phyloP scores from a whole-genome alignment of 2,113 vertebrate genomes.

The Corvus hawaiiensis region DNA sequence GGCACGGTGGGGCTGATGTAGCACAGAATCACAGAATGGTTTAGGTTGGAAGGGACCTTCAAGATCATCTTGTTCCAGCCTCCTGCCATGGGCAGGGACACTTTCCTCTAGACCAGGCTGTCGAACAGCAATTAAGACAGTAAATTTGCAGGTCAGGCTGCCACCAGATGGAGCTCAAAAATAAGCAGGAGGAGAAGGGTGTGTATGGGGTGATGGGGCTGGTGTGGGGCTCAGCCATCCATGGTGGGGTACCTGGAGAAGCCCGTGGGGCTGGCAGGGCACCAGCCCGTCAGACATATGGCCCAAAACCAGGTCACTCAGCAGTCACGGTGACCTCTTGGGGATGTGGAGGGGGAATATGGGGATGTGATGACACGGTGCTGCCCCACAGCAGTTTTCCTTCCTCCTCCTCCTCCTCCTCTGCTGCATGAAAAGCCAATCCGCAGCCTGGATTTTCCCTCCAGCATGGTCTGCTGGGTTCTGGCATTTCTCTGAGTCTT shows the following conservation, averaged over 20 bases:
- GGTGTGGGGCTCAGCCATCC: background rate
- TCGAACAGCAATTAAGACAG: background rate
- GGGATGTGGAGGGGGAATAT: background rate
- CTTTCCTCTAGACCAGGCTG: background rate
- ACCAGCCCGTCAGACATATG: rapidly evolving
- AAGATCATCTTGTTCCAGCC: background rate
- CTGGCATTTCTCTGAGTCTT: background rate
- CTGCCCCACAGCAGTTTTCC: background rate
- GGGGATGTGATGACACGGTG: rapidly evolving
- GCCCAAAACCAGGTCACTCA: background rate
- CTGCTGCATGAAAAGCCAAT: background rate
- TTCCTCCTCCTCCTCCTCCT: background rate
- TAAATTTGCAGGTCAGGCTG: background rate
- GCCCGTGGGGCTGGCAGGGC: background rate
- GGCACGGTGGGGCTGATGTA: rapidly evolving
- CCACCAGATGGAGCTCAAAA: conserved; percentile 46
- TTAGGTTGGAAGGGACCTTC: background rate
- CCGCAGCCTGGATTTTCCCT: background rate
- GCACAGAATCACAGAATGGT: background rate
- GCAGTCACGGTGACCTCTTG: background rate
- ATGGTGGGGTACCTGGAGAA: background rate
- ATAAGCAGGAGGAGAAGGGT: background rate
- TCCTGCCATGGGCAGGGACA: background rate
- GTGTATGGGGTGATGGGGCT: background rate
- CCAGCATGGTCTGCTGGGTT: background rate